Base-by-base conservation (phyloP, 2,797 vertebrate species). In the Rhabdomys pumilio region DNA sequence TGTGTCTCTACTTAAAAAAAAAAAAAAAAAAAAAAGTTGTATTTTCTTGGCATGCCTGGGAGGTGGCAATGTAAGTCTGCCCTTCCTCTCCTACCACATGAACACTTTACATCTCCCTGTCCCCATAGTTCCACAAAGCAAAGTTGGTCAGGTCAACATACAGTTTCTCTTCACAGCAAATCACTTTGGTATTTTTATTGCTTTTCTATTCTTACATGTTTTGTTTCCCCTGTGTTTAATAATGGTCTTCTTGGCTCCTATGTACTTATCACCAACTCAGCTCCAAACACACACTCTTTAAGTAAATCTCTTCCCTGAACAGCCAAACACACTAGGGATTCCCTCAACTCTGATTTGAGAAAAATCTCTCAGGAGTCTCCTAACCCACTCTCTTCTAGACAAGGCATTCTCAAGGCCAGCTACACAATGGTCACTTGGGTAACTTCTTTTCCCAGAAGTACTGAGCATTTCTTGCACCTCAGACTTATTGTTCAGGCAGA, bases 201-300 rank as follows among this genome's bases (percentile, higher is more conserved):
- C 38, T 88, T 91, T 91, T 91, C 77, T 53, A 63, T 59, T 73
- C 19, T 50, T 89, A n/a, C n/a, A 75, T 29, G 77, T 91, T 92
- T 92, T 73, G 44, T 61, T n/a, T 63, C 61, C 89, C 44, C 3
- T 83, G 20, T 76, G 44, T 14, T 94, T 81, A 93, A 85, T 85
- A 89, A 67, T 22, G 12, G 15, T 82, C 89, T 82, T 67, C 13
- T 81, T 50, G 44, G 8, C 83, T 91, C 77, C 77, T 85, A 63
- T 31, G 47, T 61, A n/a, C 57, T 69, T 67, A 53, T 34, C 67
- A 90, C 9, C 69, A 67, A 15, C 73, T 93, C 44, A 90, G 69
- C 79, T 73, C 65, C 73, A 88, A 76, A 76, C 9, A 81, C 34
- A 67, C 59, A 13, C 31, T 4, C 9, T 1, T 20, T 93, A 2